phyloP scores from a whole-genome alignment of 2,888 invertebrate species.

The Andrena hattorfiana region DNA sequence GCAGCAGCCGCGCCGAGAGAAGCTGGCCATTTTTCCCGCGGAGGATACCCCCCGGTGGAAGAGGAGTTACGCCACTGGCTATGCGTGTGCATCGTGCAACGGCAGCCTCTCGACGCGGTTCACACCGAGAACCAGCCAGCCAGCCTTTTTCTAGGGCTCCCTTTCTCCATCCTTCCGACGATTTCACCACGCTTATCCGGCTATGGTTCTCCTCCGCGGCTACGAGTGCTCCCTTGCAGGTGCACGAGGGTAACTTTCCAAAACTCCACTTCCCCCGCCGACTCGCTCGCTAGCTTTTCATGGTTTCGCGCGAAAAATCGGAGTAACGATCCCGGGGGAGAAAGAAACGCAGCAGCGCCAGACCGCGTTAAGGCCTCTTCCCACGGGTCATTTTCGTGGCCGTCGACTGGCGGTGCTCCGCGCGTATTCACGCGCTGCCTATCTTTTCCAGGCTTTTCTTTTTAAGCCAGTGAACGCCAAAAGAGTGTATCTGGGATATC shows the following conservation, averaged over 20 bases:
- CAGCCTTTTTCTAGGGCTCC: slow-evolving; percentile 67
- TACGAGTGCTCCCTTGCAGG: background rate
- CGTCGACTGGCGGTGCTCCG: no score
- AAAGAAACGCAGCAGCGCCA: background rate
- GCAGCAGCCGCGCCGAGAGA: background rate
- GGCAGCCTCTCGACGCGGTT: slow-evolving; percentile 64
- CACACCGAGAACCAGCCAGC: slow-evolving; percentile 51
- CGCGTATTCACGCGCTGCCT: no score
- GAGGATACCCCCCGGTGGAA: slow-evolving; percentile 7
- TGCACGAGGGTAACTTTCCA: slow-evolving; percentile 23
- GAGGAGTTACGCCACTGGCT: slow-evolving; percentile 64
- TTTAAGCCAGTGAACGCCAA: no score
- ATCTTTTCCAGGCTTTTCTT: no score
- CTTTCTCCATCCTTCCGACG: slow-evolving; percentile 56
- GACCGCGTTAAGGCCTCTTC: no score
- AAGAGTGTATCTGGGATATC: no score
- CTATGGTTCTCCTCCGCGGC: slow-evolving; percentile 39
- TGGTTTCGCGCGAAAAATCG: slow-evolving; percentile 13
- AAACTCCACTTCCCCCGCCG: background rate
- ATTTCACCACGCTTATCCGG: slow-evolving; percentile 69
- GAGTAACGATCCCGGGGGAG: slow-evolving; percentile 11
- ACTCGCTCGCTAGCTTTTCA: background rate
- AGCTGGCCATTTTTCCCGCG: slow-evolving; percentile 28
- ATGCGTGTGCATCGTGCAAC: slow-evolving; percentile 59
- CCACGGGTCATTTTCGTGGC: no score